Evolutionary conservation across 1,140 invertebrate genomes (phyloP).

Genomic region (fruit fly (Drosophila melanogaster)): Release_6_plus_ISO1_MT NT_033779.5:728501-729000

Average conservation of each 20-base stretch:
- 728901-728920: conserved; percentile 98
- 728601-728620: conserved; percentile 98
- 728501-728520: conserved; percentile 56
- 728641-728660: conserved; percentile 99
- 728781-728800: conserved; percentile 99
- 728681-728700: conserved; percentile 99
- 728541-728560: conserved; percentile 31
- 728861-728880: conserved; percentile 99
- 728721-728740: conserved; percentile 99
- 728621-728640: conserved; percentile 98
- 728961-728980: conserved; percentile 97
- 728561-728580: conserved; percentile 89
- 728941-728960: conserved; percentile 94
- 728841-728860: conserved; percentile 98
- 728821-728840: conserved; percentile 99
- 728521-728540: conserved; percentile 30
- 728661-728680: conserved; percentile 99
- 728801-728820: conserved; percentile 99
- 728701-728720: conserved; percentile 99
- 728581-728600: conserved; percentile 98
- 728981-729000: conserved; percentile 99
- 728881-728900: conserved; percentile 98
- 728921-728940: conserved; percentile 97
- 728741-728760: conserved; percentile 99
- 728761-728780: conserved; percentile 99